These are phyloP conservation scores for Myotis daubentonii DNA, from an alignment of 2,797 vertebrate species.

Conservation along the genomic window DNA sequence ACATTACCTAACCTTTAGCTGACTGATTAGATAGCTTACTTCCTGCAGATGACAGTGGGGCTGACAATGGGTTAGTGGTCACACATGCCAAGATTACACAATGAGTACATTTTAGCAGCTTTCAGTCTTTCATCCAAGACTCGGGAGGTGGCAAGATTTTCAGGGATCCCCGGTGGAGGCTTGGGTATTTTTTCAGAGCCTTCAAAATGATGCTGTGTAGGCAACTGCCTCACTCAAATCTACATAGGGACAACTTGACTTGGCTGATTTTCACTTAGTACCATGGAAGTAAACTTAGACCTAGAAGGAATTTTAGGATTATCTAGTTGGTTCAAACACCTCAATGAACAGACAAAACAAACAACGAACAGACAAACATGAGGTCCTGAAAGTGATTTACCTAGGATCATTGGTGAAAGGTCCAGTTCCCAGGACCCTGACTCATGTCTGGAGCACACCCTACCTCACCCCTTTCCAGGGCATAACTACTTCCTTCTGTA, in stretches of 20 bases:
- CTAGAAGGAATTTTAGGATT: background rate
- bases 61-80: background rate
- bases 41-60: background rate
- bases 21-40: background rate
- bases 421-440: background rate
- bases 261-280: background rate
- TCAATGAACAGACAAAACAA: background rate
- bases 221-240: background rate
- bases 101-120: background rate
- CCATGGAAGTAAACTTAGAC: background rate
- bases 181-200: background rate
- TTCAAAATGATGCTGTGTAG: background rate
- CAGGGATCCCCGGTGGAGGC: background rate
- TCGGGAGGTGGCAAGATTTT: slow-evolving; percentile 10
- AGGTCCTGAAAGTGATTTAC: background rate
- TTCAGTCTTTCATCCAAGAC: background rate
- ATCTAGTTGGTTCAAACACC: background rate
- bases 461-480: background rate
- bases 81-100: background rate
- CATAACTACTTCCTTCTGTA: background rate
- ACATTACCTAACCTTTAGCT: background rate
- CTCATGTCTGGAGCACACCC: background rate
- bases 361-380: background rate
- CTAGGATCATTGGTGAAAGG: background rate
- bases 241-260: background rate